phyloP scores from a whole-genome alignment of 2,113 vertebrate species.

The Hipposideros armiger region DNA sequence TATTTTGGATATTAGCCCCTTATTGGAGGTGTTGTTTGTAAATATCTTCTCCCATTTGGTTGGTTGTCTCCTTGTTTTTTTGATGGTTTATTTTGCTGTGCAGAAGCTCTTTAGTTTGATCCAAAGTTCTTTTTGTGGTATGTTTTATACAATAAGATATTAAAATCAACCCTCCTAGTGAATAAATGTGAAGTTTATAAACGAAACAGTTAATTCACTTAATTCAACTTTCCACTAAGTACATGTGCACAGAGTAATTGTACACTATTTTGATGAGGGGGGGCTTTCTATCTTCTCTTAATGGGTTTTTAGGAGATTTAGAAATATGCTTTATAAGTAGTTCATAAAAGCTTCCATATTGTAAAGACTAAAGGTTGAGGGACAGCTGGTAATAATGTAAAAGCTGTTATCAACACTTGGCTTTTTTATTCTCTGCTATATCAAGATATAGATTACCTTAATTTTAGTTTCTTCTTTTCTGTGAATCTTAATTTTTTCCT shows the following conservation, averaged over 20 bases:
- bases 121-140: neutral
- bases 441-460: neutral
- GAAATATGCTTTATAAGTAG: neutral
- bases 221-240: neutral
- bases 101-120: neutral
- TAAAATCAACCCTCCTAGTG: neutral
- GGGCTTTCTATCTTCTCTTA: neutral
- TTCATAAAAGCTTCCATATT: neutral
- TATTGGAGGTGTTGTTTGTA: too few species aligned
- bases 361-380: neutral
- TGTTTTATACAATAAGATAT: neutral
- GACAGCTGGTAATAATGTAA: neutral
- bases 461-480: slow-evolving; percentile 1
- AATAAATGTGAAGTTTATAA: neutral
- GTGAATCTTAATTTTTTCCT: neutral
- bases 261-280: neutral
- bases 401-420: neutral
- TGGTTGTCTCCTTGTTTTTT: too few species aligned
- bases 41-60: too few species aligned
- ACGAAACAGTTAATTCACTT: neutral
- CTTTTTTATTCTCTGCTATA: neutral
- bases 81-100: too few species aligned
- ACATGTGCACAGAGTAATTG: neutral
- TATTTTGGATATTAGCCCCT: too few species aligned
- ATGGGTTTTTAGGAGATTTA: neutral